These are phyloP conservation scores for Hypercompe scribonia DNA, from an alignment of 2,888 invertebrate species.

Conservation along the genomic window DNA sequence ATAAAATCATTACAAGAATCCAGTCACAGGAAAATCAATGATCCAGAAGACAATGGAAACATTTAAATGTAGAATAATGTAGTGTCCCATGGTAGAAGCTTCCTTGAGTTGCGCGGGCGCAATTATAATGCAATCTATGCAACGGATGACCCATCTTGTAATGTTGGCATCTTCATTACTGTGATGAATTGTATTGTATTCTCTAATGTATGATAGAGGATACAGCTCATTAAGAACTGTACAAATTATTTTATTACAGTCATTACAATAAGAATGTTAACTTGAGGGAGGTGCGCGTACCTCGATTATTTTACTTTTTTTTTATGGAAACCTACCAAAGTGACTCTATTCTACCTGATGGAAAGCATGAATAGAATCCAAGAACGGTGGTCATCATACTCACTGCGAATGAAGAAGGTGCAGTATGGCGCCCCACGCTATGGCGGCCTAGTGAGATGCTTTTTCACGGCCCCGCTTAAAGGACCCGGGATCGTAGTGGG, in stretches of 20 bases:
- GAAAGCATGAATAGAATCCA: too few species aligned
- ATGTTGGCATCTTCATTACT: conserved; percentile 47
- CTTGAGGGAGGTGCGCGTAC: too few species aligned
- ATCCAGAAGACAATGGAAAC: conserved; percentile 38
- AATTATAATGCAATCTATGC: conserved; percentile 56
- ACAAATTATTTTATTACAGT: conserved; percentile 12
- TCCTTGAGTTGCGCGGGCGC: conserved; percentile 36
- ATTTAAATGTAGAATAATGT: conserved; percentile 29
- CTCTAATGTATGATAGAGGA: conserved; percentile 19
- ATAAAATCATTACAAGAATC: neutral
- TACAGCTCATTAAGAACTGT: conserved; percentile 11
- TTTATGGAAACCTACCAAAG: too few species aligned
- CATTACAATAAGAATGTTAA: neutral
- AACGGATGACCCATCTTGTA: conserved; percentile 53
- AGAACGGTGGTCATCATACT: too few species aligned
- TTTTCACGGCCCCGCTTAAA: too few species aligned
- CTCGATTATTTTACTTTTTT: too few species aligned
- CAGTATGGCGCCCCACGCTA: too few species aligned
- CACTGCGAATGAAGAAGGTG: too few species aligned
- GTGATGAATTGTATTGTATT: conserved; percentile 10
- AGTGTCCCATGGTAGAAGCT: conserved; percentile 41
- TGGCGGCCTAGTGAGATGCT: too few species aligned
- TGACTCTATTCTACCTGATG: too few species aligned
- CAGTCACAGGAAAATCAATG: neutral
- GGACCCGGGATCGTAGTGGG: too few species aligned